phyloP scores from a whole-genome alignment of 2,797 vertebrate species.

The Zalophus californianus region DNA sequence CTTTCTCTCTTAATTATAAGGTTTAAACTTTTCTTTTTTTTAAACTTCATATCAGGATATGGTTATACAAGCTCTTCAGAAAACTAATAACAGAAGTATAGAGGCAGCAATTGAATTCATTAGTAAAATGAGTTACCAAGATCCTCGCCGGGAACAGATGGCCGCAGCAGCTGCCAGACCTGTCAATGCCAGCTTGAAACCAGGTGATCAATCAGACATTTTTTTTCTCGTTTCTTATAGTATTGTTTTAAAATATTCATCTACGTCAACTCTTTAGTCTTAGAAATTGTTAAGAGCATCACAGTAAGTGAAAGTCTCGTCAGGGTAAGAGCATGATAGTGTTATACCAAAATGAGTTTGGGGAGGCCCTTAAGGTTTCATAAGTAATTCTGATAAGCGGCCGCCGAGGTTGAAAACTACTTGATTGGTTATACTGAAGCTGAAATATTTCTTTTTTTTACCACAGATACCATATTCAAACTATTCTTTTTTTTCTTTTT shows the following conservation, averaged over 20 bases:
- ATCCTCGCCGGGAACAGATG: conserved; percentile 94
- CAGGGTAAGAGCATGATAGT: neutral
- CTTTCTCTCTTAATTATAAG: conserved; percentile 49
- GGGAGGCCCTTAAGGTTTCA: neutral
- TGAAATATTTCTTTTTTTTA: neutral
- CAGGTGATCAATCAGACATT: conserved; percentile 87
- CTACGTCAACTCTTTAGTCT: conserved; percentile 59
- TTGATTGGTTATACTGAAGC: neutral
- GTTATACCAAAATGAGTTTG: neutral
- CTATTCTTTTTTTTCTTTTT: neutral
- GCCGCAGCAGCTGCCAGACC: conserved; percentile 90
- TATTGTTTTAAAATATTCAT: neutral
- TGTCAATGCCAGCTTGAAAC: conserved; percentile 91
- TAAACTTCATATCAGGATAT: conserved; percentile 89
- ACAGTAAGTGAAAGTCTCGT: neutral
- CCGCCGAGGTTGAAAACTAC: neutral
- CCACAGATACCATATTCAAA: neutral
- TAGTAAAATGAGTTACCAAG: conserved; percentile 96
- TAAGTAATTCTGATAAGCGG: conserved; percentile 23
- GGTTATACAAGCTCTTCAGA: conserved; percentile 91
- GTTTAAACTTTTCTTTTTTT: conserved; percentile 61
- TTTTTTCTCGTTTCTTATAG: neutral
- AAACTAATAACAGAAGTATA: conserved; percentile 93
- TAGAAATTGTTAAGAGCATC: conserved; percentile 46
- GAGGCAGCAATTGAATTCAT: conserved; percentile 95